These are phyloP conservation scores for Drosophila ohnishii DNA, from an alignment of 1,140 invertebrate genomes.

Conservation along the genomic window DNA sequence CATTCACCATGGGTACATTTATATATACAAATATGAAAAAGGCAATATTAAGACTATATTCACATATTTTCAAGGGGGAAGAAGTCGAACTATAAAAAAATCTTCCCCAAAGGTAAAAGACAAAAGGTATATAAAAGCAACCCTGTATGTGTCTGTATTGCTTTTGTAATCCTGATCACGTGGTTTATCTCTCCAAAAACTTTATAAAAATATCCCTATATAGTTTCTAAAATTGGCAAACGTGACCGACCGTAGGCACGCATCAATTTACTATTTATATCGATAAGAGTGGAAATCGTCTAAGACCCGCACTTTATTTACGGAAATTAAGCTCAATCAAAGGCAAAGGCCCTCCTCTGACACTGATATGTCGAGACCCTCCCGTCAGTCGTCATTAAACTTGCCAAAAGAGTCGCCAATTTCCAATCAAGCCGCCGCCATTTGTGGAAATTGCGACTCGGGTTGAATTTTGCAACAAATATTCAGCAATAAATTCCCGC, in stretches of 20 bases:
- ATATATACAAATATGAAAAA: background rate
- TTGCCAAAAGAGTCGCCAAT: slow-evolving; percentile 42
- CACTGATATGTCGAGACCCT: slow-evolving; percentile 3
- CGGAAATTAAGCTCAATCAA: slow-evolving; percentile 48
- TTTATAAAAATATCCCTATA: too few species aligned
- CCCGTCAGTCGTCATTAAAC: slow-evolving; percentile 11
- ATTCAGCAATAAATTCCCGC: slow-evolving; percentile 13
- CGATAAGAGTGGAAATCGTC: slow-evolving; percentile 3
- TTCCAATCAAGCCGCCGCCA: slow-evolving; percentile 19
- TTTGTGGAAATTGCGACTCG: slow-evolving; percentile 40
- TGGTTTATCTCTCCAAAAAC: too few species aligned
- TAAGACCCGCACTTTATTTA: slow-evolving; percentile 11
- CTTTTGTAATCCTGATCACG: too few species aligned
- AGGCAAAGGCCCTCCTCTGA: background rate
- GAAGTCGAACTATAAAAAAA: too few species aligned
- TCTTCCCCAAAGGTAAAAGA: too few species aligned
- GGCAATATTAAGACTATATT: background rate
- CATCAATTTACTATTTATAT: background rate
- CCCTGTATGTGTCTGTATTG: too few species aligned
- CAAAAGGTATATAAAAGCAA: too few species aligned
- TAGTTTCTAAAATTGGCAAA: slow-evolving; percentile 1
- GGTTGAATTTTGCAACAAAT: slow-evolving; percentile 27
- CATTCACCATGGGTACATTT: background rate
- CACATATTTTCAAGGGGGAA: background rate
- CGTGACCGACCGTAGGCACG: slow-evolving; percentile 1